Base-by-base conservation (phyloP, 2,113 vertebrate genomes). In the Lophura nycthemera region DNA sequence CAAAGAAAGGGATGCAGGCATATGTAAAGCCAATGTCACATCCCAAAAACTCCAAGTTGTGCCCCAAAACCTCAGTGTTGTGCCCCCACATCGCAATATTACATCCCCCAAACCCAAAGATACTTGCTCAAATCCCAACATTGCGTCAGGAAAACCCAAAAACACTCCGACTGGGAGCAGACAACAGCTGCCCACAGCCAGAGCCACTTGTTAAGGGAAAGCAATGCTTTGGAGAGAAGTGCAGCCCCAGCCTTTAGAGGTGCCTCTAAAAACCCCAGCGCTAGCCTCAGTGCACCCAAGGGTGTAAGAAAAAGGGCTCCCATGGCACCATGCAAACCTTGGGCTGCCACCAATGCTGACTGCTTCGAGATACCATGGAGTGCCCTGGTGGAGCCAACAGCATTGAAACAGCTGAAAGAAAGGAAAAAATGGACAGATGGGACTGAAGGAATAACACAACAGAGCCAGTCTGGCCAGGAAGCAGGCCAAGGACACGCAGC, bases 351-450 rank as follows among this genome's bases (percentile, higher is more conserved):
- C 74, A 77, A n/a, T 2, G 0, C 50, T 8, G 3, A 77, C 60
- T 70, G 82, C 90, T 71, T 42, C 0, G 2, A 40, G 42, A 32
- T 0, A 8, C 22, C 0, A 0, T 0, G 1, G 71, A 59, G 36
- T 54, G 90, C 2, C 10, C 48, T 2, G 2, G 67, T 89, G 82
- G 75, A 90, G 48, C 73, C 34, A 8, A 3, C 0, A 52, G 3
- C 0, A 0, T 7, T 42, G 45, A 83, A 83, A 79, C 1, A 0
- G 2, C 0, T 32, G 5, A 32, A 45, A 71, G 64, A 29, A 38
- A 61, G 34, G 48, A 8, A 2, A 14, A 17, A 48, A 56, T 42
- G 54, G 87, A 89, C 95, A 94, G 95, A 94, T 92, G 96, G 95
- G 84, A 67, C 60, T 83, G 67, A 40, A 85, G 88, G 24, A 93